Evolutionary conservation across 2,797 vertebrate genomes (phyloP), one percentile per base, ranked within the genome.

Genomic region (Gallinago nigripennis): DNA sequence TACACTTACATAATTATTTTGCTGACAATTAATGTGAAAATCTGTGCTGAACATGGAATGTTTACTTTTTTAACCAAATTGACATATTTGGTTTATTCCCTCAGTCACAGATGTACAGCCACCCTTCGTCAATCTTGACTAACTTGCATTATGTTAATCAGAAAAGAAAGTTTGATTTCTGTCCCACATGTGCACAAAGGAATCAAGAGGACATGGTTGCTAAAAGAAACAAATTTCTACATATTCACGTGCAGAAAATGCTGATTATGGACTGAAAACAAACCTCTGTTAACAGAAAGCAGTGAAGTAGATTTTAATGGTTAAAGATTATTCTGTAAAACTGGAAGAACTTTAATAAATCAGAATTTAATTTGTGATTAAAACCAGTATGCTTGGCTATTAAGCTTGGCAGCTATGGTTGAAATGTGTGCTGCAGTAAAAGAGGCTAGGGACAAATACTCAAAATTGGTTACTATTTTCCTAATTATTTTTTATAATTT

Each of bases 1-100:
- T 97, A 97, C 69, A 76, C 89, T 94, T 76, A 94, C 75, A 91
- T 96, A 95, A 96, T 95, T 92, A 96, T 94, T 88, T 39, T 84
- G 86, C 84, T 93, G 89, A 96, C 91, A 96, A 94, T 97, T 95
- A 93, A 94, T 95, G 80, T 88, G 76, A 95, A 93, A 90, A 88
- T 91, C 91, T 89, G 68, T 66, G 51, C 57, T 71, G 86, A 93
- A 82, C 33, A 61, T 43, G 53, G 50, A 77, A 93, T 93, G 89
- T 94, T 97, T 95, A 86, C n/a, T 88, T 95, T 90, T 88, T 75
- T 82, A 91, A 90, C 68, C 57, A 89, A 92, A 94, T 75, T 93
- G 94, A 94, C 90, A 92, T 89, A 82, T 94, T 96, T 94, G 61
- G 77, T 95, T 96, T 96, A 96, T 96, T 96, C 88, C 92, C 79